A percentile compares a stretch with the other conserved stretches of the same genome.
phyloP scores from a whole-genome alignment of 2,113 vertebrate species.

The Plectropomus leopardus region DNA sequence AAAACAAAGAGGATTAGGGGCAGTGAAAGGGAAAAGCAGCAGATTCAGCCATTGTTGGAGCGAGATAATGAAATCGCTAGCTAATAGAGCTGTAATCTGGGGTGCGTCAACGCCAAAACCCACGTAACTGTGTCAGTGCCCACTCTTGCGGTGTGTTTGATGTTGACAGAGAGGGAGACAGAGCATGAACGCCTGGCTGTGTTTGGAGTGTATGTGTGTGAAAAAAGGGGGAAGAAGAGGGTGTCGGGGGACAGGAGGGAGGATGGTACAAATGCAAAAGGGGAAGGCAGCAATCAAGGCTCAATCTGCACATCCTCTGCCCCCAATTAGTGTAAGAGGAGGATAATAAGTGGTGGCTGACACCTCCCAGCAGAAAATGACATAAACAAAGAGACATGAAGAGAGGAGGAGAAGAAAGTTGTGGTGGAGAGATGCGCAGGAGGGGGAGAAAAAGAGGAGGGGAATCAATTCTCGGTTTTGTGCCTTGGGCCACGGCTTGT shows the following conservation, averaged over 20 bases:
- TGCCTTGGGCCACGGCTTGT: slow-evolving; percentile 32
- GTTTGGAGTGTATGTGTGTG: slow-evolving; percentile 18
- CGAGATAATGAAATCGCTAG: slow-evolving; percentile 47
- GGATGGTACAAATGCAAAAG: slow-evolving; percentile 44
- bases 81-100: slow-evolving; percentile 61
- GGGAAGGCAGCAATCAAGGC: slow-evolving; percentile 64
- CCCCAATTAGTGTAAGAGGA: slow-evolving; percentile 61
- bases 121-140: slow-evolving; percentile 44
- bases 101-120: slow-evolving; percentile 16
- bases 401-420: slow-evolving; percentile 1
- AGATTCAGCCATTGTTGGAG: slow-evolving; percentile 36
- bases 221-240: slow-evolving; percentile 21
- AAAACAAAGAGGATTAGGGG: slow-evolving; percentile 55
- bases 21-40: slow-evolving; percentile 35
- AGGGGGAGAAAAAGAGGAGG: slow-evolving; percentile 4
- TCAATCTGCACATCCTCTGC: slow-evolving; percentile 69
- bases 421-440: slow-evolving; percentile 3
- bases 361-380: slow-evolving; percentile 37
- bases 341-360: slow-evolving; percentile 52
- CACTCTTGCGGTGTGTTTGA: slow-evolving; percentile 45
- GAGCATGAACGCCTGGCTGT: slow-evolving; percentile 35
- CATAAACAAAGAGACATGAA: slow-evolving; percentile 34
- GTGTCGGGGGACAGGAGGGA: slow-evolving; percentile 40
- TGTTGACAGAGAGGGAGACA: slow-evolving; percentile 52
- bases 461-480: slow-evolving; percentile 45